These are phyloP conservation scores for Sinocyclocheilus grahami DNA, from an alignment of 2,113 vertebrate species.

Conservation along the genomic window DNA sequence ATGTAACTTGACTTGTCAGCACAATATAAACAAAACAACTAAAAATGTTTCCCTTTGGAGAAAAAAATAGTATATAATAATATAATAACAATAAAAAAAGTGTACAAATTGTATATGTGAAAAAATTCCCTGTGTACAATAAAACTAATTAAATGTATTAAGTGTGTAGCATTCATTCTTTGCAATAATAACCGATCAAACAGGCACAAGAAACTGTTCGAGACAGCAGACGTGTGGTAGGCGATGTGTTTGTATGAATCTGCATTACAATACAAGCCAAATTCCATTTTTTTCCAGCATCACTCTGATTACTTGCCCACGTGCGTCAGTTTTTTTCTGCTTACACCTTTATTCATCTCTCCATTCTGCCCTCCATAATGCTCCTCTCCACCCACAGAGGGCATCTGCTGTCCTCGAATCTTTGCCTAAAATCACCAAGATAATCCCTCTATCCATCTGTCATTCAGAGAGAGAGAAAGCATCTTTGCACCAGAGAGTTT, in stretches of 20 bases:
- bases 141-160: constrained; percentile 61
- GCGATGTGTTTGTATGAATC: not conserved
- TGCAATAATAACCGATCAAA: constrained; percentile 12
- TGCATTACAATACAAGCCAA: not conserved
- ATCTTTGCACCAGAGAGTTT: constrained; percentile 32
- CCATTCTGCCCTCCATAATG: constrained; percentile 48
- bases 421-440: constrained; percentile 79
- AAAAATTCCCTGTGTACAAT: constrained; percentile 74
- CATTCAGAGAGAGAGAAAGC: constrained; percentile 54
- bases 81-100: constrained; percentile 58
- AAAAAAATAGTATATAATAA: constrained; percentile 25
- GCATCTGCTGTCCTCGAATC: constrained; percentile 79
- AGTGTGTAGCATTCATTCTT: constrained; percentile 49
- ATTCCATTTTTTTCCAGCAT: not conserved
- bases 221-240: not conserved
- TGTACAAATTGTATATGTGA: constrained; percentile 74
- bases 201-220: not conserved
- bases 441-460: constrained; percentile 80
- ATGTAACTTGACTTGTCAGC: constrained; percentile 51
- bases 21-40: constrained; percentile 49
- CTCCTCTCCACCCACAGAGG: constrained; percentile 74
- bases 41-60: not conserved
- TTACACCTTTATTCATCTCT: constrained; percentile 18
- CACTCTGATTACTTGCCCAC: constrained; percentile 30
- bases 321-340: not conserved